These are phyloP conservation scores for Cetoscarus ocellatus DNA, from an alignment of 2,797 vertebrate species.

Conservation along the genomic window DNA sequence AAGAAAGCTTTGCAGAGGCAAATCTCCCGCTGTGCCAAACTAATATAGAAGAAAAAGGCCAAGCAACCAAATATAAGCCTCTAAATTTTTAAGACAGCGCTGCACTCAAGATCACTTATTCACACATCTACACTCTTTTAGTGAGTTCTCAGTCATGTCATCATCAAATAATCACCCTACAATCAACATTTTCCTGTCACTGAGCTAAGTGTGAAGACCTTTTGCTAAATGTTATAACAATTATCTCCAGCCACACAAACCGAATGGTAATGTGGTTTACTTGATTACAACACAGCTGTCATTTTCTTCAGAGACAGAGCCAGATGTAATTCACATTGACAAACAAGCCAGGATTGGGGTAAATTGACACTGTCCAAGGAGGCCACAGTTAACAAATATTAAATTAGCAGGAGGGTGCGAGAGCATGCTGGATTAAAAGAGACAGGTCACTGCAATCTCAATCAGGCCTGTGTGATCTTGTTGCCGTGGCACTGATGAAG, in stretches of 20 bases:
- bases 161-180: constrained; percentile 32
- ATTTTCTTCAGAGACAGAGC: constrained; percentile 24
- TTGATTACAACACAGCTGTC: constrained; percentile 48
- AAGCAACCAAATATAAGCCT: constrained; percentile 32
- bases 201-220: constrained; percentile 39
- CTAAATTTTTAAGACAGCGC: constrained; percentile 10
- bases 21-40: constrained; percentile 30
- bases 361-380: constrained; percentile 46
- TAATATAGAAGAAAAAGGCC: constrained; percentile 30
- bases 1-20: constrained; percentile 27
- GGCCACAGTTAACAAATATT: constrained; percentile 50
- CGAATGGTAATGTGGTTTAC: constrained; percentile 42
- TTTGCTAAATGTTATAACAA: constrained; percentile 49
- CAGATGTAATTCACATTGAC: constrained; percentile 10
- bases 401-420: constrained; percentile 37
- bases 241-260: constrained; percentile 30
- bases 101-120: constrained; percentile 28
- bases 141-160: constrained; percentile 3
- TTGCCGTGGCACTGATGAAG: constrained; percentile 36
- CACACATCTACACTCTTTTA: constrained; percentile 3
- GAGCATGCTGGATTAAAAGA: constrained; percentile 55
- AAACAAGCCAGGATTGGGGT: constrained; percentile 43
- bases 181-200: constrained; percentile 35
- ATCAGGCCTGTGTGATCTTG: constrained; percentile 41
- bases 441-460: constrained; percentile 64